Evolutionary conservation across 2,113 vertebrate species (phyloP), one percentile per base, ranked within the genome.

Genomic region (Egretta garzetta): DNA sequence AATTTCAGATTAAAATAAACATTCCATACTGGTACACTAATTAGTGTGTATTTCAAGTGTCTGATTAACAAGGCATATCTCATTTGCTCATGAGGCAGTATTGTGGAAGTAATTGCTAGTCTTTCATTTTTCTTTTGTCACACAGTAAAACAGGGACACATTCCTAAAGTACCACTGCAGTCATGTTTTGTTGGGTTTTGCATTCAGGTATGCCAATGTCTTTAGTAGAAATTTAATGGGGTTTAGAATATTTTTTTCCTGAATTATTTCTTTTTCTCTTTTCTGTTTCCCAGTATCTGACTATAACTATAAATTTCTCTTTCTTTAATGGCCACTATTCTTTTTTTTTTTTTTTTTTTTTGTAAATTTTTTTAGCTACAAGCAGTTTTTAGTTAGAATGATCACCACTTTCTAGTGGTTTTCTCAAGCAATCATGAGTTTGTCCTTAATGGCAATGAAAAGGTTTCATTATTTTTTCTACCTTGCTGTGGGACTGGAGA

Each of bases 1-100:
- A 82, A 67, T 87, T 93, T 85, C 19, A 91, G 80, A 85, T 93
- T 91, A 86, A 85, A 75, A 56, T 89, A 87, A 93, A 74, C 76
- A 52, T 77, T 84, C 81, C 80, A 43, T 70, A 63, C 43, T 55
- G 53, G 30, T 63, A 24, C 56, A 43, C 26, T 80, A 79, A 93
- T 91, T 75, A 80, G 67, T 37, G 33, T 77, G 63, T 26, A 67
- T 86, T 93, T 80, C 68, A 21, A 71, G 66, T 66, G 18, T 35
- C 63, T 91, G 60, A 74, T 77, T 91, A 84, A 71, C 89, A 75
- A 75, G 60, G 17, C 58, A 39, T 89, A 60, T 87, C 77, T 91
- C 37, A 43, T 87, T 80, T 94, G 77, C 20, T 82, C 79, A 35
- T 33, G 74, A 80, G 68, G 21, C 39, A 35, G 39, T 80, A 22